A percentile compares a stretch with the other conserved stretches of the same genome.
Conservation (phyloP, 1,140 invertebrate species). For the Lineus longissimus region DNA sequence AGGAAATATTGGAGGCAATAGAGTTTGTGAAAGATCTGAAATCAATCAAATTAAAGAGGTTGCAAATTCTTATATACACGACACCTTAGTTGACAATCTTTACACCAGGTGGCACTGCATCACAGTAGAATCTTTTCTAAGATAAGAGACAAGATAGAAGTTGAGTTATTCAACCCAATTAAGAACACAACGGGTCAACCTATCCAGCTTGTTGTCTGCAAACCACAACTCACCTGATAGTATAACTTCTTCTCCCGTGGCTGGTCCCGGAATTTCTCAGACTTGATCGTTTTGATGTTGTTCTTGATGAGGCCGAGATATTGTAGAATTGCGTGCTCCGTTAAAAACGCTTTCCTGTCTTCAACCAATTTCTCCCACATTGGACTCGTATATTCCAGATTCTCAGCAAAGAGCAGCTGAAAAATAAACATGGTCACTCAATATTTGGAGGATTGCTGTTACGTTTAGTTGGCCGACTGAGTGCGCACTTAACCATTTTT, state of each 20-base stretch:
- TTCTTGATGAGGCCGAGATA: slow-evolving; percentile 44
- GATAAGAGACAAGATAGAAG: too few relatives aligned
- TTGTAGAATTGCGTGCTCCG: slow-evolving; percentile 38
- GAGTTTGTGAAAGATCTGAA: slow-evolving; percentile 38
- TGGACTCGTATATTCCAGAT: slow-evolving; percentile 35
- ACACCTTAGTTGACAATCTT: too few relatives aligned
- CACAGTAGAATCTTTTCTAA: too few relatives aligned
- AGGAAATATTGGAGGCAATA: slow-evolving; percentile 32
- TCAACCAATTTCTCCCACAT: slow-evolving; percentile 29
- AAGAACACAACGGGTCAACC: too few relatives aligned
- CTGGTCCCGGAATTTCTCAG: slow-evolving; percentile 26
- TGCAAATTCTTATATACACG: too few relatives aligned
- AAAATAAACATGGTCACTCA: slow-evolving; percentile 9
- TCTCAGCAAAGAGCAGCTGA: slow-evolving; percentile 35
- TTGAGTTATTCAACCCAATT: too few relatives aligned
- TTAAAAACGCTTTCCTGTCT: slow-evolving; percentile 30
- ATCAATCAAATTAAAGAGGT: not conserved
- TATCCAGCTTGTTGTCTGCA: too few relatives aligned
- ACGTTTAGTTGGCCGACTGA: not conserved
- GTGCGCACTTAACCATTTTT: not conserved
- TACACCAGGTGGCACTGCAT: too few relatives aligned
- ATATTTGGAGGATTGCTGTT: not conserved
- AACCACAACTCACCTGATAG: slow-evolving; percentile 33
- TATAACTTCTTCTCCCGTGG: slow-evolving; percentile 40
- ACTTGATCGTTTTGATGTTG: slow-evolving; percentile 36